Evolutionary conservation across 1,140 invertebrate species (phyloP).

Genomic region (Sarcophaga peregrina): DNA sequence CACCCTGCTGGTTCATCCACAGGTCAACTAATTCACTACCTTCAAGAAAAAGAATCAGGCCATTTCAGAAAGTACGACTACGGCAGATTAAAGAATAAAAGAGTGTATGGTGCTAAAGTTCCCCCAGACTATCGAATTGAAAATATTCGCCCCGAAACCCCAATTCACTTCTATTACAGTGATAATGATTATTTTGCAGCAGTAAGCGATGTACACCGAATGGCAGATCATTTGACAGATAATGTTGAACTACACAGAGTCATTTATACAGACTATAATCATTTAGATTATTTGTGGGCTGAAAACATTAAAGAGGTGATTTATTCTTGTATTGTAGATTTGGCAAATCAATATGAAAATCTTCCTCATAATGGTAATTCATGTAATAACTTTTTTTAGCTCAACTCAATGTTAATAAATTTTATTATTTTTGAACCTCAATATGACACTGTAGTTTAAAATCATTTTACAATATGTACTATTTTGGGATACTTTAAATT

Average conservation of each 20-base stretch:
- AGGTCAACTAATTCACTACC: slow-evolving; percentile 67
- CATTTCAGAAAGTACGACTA: slow-evolving; percentile 67
- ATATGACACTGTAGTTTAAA: too few relatives aligned
- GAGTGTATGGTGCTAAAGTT: slow-evolving; percentile 62
- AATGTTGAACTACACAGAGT: slow-evolving; percentile 66
- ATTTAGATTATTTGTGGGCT: slow-evolving; percentile 70
- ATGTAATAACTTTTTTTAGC: not conserved
- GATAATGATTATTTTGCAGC: not conserved
- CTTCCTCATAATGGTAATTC: not conserved
- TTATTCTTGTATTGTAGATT: slow-evolving; percentile 63
- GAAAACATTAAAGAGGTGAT: slow-evolving; percentile 66
- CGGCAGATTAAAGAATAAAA: slow-evolving; percentile 64
- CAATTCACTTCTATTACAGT: not conserved
- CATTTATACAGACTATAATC: slow-evolving; percentile 67
- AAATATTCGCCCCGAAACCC: not conserved
- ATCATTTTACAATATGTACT: too few relatives aligned
- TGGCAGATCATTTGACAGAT: slow-evolving; percentile 49
- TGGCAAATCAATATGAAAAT: slow-evolving; percentile 12
- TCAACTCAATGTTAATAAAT: too few relatives aligned
- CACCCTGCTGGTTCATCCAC: slow-evolving; percentile 68
- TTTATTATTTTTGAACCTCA: too few relatives aligned
- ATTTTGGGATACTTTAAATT: too few relatives aligned
- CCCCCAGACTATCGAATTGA: slow-evolving; percentile 68
- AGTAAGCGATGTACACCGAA: not conserved
- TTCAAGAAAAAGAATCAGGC: slow-evolving; percentile 64